Conservation (phyloP, 2,888 invertebrate species). For the Pharmacophagus antenor region DNA sequence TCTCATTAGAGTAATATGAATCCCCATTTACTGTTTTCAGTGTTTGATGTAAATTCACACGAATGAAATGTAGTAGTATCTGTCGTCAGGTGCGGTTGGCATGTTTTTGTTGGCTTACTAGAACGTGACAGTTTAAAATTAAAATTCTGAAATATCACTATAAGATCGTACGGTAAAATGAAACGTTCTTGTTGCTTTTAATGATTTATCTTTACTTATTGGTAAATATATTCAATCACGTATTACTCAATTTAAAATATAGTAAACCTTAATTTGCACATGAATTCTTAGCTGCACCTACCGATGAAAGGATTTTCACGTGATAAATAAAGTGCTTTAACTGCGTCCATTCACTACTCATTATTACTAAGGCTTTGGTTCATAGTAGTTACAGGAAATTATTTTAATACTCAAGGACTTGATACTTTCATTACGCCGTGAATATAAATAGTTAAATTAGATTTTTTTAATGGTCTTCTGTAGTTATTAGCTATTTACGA, state of each 20-base stretch:
- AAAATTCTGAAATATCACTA: neutral
- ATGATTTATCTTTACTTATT: neutral
- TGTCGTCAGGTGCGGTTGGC: neutral
- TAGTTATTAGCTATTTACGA: neutral
- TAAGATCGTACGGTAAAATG: neutral
- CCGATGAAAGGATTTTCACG: neutral
- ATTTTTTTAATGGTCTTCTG: neutral
- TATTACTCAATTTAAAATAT: neutral
- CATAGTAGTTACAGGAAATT: neutral
- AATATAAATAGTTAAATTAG: neutral
- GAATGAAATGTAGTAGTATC: neutral
- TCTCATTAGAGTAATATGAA: no score
- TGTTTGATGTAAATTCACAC: neutral
- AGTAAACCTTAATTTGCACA: neutral
- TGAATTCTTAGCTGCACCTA: neutral
- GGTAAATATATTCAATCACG: neutral
- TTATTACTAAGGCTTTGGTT: neutral
- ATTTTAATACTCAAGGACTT: neutral
- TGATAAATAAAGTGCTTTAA: neutral
- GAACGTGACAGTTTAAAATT: conserved; percentile 2
- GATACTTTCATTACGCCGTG: neutral
- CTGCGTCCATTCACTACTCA: neutral
- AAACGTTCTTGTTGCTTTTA: neutral
- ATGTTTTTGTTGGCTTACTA: neutral
- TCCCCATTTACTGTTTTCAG: neutral